Evolutionary conservation across 2,797 vertebrate genomes (phyloP), one percentile per base, ranked within the genome.

Genomic region (Mastacembelus armatus): DNA sequence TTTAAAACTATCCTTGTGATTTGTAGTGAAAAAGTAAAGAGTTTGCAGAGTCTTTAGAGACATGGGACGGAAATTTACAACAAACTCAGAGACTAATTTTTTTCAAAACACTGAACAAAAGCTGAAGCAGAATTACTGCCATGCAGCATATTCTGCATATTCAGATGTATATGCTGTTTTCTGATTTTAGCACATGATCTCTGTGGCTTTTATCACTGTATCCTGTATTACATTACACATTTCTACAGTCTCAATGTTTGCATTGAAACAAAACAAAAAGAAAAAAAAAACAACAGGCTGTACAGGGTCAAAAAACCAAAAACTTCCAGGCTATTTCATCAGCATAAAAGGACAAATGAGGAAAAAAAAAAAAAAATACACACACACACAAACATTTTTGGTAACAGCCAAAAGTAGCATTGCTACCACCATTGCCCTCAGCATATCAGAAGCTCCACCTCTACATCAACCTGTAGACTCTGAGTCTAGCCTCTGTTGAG

Each of bases 21-120:
- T 36, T 44, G 4, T 57, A 38, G 72, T 63, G 38, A 73, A 43
- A 80, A 84, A 77, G 49, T 71, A 40, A 32, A 21, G 56, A 57
- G 73, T 32, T 45, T 50, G 50, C 19, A 10, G 30, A 61, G 39
- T 71, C 71, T 66, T 30, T 19, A 56, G 58, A 69, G 56, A 59
- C 57, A 50, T 64, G 56, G 35, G 66, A 68, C 61, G 54, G 72
- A 33, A 71, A 77, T 65, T 22, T 32, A 36, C 58, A 69, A 78
- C 62, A 54, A 56, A 76, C 64, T 67, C 50, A 70, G 66, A 63
- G 69, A 68, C 45, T 72, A 52, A 71, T 30, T n/a, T 74, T 64
- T 35, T 67, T 71, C n/a, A 65, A 73, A 77, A 72, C 58, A 49
- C 5, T 68, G 55, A 78, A 62, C 22, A 52, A 70, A 86, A 76